These are phyloP conservation scores for Antheraea pernyi DNA, from an alignment of 1,140 invertebrate species.

Conservation along the genomic window DNA sequence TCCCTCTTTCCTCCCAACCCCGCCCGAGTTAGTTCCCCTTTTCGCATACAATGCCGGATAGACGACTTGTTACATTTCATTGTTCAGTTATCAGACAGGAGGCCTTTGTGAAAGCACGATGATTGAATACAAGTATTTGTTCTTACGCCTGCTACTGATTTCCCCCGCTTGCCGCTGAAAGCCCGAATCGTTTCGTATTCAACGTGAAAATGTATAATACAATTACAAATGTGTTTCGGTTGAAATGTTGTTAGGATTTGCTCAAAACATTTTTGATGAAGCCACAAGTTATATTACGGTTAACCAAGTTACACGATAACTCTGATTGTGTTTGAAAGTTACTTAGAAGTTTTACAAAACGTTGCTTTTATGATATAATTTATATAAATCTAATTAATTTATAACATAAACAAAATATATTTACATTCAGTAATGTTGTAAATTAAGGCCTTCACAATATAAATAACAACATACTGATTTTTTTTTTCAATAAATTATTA, in stretches of 20 bases:
- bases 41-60: slow-evolving; percentile 69
- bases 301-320: neutral
- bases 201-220: slow-evolving; percentile 38
- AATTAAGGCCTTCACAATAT: no score
- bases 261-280: slow-evolving; percentile 14
- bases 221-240: slow-evolving; percentile 46
- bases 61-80: slow-evolving; percentile 78
- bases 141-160: slow-evolving; percentile 68
- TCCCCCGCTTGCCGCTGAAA: slow-evolving; percentile 64
- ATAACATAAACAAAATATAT: neutral
- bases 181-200: slow-evolving; percentile 52
- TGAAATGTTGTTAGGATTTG: slow-evolving; percentile 17
- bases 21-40: slow-evolving; percentile 27
- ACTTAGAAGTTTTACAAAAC: neutral
- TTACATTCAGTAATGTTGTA: no score
- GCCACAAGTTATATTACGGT: slow-evolving; percentile 4
- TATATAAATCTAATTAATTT: neutral
- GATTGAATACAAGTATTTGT: slow-evolving; percentile 78
- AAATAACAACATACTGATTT: no score
- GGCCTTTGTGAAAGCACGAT: slow-evolving; percentile 74
- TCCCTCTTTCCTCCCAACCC: slow-evolving; percentile 30
- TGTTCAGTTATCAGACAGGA: slow-evolving; percentile 75
- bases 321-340: neutral
- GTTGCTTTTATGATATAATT: neutral
- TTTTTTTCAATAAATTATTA: no score